Percentiles rank a stretch among this genome's conserved stretches.
phyloP scores from a whole-genome alignment of 2,113 vertebrate species.

The Axis porcinus region DNA sequence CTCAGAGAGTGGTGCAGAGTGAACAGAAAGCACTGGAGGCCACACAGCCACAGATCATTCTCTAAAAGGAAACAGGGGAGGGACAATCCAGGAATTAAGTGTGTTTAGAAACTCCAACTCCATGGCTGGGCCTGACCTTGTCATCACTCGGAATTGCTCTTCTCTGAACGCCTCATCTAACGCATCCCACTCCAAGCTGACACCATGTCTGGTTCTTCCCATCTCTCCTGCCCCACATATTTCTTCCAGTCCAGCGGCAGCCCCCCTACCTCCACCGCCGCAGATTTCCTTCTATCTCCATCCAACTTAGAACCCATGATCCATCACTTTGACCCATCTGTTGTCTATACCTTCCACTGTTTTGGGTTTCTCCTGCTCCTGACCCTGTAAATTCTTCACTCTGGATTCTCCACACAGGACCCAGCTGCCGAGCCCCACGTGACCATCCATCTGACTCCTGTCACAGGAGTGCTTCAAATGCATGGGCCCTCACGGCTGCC shows the following conservation, averaged over 20 bases:
- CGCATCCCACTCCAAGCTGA: not conserved
- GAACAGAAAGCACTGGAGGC: not conserved
- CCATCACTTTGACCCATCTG: not conserved
- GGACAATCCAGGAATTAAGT: not conserved
- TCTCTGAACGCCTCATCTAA: not conserved
- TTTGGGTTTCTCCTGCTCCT: not conserved
- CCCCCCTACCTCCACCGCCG: fast-evolving
- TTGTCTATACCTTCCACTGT: not conserved
- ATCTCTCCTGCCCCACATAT: not conserved
- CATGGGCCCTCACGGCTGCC: not conserved
- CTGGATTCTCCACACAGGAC: not conserved
- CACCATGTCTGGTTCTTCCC: not conserved
- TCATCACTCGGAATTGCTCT: not conserved
- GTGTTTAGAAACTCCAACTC: not conserved
- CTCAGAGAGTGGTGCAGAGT: not conserved
- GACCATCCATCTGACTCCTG: not conserved
- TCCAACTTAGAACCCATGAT: not conserved
- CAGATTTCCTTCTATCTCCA: not conserved
- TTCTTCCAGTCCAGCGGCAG: not conserved
- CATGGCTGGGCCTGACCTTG: not conserved
- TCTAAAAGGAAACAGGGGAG: not conserved
- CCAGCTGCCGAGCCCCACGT: not conserved
- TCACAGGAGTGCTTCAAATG: not conserved
- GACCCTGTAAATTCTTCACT: not conserved
- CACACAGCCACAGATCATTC: not conserved